Evolutionary conservation across 2,113 vertebrate genomes (phyloP).

Genomic region (Piaya cayana): DNA sequence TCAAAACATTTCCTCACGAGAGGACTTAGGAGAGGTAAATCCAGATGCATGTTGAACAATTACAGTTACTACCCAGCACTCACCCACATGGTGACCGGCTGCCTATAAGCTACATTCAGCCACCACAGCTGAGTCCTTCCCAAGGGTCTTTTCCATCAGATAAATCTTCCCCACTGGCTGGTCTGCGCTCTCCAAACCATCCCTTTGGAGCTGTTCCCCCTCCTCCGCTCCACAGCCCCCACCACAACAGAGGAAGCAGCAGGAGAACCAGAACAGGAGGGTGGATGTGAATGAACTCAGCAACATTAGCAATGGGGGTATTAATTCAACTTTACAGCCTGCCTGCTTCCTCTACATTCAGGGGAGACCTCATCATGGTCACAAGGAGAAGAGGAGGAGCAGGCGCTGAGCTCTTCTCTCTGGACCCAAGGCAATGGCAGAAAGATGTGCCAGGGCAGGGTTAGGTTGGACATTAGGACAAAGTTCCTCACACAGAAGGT

Average conservation of each 20-base stretch:
- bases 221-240: neutral
- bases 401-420: too few species aligned
- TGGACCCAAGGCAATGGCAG: too few species aligned
- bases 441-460: too few species aligned
- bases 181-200: neutral
- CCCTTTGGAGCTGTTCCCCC: neutral
- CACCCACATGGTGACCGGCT: rapidly evolving
- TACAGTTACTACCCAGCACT: neutral
- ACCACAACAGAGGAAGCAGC: neutral
- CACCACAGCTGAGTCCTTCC: neutral
- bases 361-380: too few species aligned
- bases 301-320: neutral
- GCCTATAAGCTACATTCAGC: neutral
- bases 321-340: too few species aligned
- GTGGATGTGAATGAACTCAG: neutral
- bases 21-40: neutral
- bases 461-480: too few species aligned
- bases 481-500: too few species aligned
- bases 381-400: too few species aligned
- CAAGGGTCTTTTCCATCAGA: neutral
- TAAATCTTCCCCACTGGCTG: neutral
- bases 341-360: too few species aligned
- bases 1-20: neutral
- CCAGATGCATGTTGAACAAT: neutral
- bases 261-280: rapidly evolving